A percentile compares a stretch with the other conserved stretches of the same genome.
phyloP scores from a whole-genome alignment of 53 echinoderm and acorn worm species.

The Echinarachnius parma region DNA sequence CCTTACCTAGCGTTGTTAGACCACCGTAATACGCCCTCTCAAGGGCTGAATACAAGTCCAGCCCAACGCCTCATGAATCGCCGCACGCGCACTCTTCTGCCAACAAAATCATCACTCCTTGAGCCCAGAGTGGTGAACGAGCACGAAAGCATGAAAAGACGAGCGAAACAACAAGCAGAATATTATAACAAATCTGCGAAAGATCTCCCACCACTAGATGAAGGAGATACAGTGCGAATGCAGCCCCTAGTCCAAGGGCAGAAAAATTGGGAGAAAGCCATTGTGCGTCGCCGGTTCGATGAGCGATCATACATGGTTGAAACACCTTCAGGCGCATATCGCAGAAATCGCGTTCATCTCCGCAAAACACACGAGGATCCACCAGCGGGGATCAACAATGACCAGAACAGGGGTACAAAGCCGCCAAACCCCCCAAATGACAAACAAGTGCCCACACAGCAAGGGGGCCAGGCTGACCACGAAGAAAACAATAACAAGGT shows the following conservation, averaged over 20 bases:
- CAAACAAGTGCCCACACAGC: background rate
- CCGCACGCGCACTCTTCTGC: conserved; percentile 48
- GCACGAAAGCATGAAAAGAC: conserved; percentile 16
- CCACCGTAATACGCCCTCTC: conserved; percentile 43
- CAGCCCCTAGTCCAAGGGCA: conserved; percentile 47
- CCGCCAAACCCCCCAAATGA: background rate
- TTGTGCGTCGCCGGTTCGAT: conserved; percentile 26
- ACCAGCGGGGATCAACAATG: conserved; percentile 2
- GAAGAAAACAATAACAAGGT: background rate
- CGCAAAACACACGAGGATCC: conserved; percentile 1
- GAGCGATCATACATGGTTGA: conserved; percentile 56
- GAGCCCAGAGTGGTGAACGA: conserved; percentile 28
- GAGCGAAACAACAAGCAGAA: conserved; percentile 11
- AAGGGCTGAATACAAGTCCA: conserved; percentile 28
- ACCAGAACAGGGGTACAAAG: background rate
- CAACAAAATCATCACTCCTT: conserved; percentile 37
- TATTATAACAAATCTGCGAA: conserved; percentile 49
- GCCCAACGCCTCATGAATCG: conserved; percentile 55
- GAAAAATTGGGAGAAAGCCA: conserved; percentile 38
- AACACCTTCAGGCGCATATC: conserved; percentile 31
- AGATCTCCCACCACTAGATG: conserved; percentile 30
- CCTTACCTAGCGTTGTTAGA: conserved; percentile 36
- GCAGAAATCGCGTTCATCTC: conserved; percentile 30
- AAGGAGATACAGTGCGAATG: conserved; percentile 58
- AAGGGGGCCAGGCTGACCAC: background rate